Evolutionary conservation across 2,113 vertebrate species (phyloP).

Genomic region (human (Homo sapiens)): GRCh38 chr9:37178501-37179000

Average conservation of each 20-base stretch:
- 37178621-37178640: not conserved
- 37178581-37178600: not conserved
- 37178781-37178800: conserved; percentile 38
- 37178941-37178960: conserved; percentile 24
- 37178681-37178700: conserved; percentile 28
- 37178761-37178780: not conserved
- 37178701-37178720: conserved; percentile 18
- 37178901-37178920: not conserved
- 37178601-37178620: not conserved
- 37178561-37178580: not conserved
- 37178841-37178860: conserved; percentile 28
- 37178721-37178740: conserved; percentile 10
- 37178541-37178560: not conserved
- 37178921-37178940: not conserved
- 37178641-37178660: not conserved
- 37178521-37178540: not conserved
- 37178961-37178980: conserved; percentile 1
- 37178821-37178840: not conserved
- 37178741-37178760: not conserved
- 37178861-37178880: conserved; percentile 58
- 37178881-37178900: conserved; percentile 37
- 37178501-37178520: not conserved
- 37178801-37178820: conserved; percentile 42
- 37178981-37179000: conserved; percentile 37
- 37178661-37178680: not conserved